A percentile compares a stretch with the other conserved stretches of the same genome.
phyloP scores from a whole-genome alignment of 2,888 invertebrate species.

The Melipona bicolor region DNA sequence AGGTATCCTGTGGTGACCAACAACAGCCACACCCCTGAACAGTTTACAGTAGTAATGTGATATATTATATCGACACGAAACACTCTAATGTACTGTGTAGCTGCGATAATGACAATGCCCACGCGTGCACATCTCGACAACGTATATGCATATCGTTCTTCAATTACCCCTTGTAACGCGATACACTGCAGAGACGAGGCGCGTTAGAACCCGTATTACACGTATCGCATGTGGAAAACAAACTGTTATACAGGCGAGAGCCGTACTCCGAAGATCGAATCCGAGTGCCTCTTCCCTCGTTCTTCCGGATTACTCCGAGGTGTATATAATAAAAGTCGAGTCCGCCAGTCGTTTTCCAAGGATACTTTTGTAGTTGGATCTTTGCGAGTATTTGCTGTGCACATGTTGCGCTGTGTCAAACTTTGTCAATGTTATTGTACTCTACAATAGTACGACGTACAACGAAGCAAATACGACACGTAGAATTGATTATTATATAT shows the following conservation, averaged over 20 bases:
- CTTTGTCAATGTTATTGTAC: too few species aligned
- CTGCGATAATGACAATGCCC: conserved; percentile 66
- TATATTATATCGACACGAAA: conserved; percentile 61
- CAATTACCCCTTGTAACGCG: conserved; percentile 68
- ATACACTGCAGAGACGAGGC: conserved; percentile 59
- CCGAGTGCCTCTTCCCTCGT: background rate
- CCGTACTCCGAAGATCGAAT: conserved; percentile 25
- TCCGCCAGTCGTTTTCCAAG: background rate
- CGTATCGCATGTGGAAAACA: conserved; percentile 65
- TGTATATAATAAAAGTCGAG: background rate
- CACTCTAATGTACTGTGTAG: conserved; percentile 61
- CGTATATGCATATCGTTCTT: conserved; percentile 62
- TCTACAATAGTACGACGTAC: too few species aligned
- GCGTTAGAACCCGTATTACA: conserved; percentile 61
- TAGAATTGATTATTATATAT: too few species aligned
- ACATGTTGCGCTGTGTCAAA: too few species aligned
- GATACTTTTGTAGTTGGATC: too few species aligned
- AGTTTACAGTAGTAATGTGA: conserved; percentile 67
- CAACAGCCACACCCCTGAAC: conserved; percentile 57
- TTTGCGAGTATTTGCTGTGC: too few species aligned
- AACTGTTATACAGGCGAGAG: conserved; percentile 39
- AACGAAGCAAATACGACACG: too few species aligned
- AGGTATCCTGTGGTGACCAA: conserved; percentile 49
- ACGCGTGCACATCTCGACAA: conserved; percentile 65
- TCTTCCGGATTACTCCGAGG: background rate